Evolutionary conservation across 1,140 invertebrate species (phyloP), one percentile per base, ranked within the genome.

Genomic region (Bradynema listronoti): DNA sequence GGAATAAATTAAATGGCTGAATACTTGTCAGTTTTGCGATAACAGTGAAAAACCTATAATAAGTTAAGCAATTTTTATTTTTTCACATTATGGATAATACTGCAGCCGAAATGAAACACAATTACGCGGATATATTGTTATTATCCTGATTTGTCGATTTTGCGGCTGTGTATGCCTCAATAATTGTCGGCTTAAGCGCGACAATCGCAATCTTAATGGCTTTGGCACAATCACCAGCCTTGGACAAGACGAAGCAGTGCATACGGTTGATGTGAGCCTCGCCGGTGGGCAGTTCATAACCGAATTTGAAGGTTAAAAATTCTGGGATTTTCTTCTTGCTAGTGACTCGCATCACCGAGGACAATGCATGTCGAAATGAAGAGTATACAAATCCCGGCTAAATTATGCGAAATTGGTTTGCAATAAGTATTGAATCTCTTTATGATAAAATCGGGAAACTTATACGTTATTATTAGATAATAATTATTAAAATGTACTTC

Each of bases 261-360:
- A 53, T 16, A 7, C 33, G 32, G 34, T 53, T 59, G 25, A 57
- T 39, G 54, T 32, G 53, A 32, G 53, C 32, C 45, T 69, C 67
- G 24, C 67, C 67, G 33, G 64, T 72, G 1, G 67, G 69, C 14
- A 72, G 46, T 50, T 69, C 67, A 36, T 69, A 61, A 16, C 67
- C 67, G 51, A 72, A 69, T 34, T 92, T 92, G 77, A 95, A 93
- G 4, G 92, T 95, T 60, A 97, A 94, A 60, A 95, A 81, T 79
- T 95, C 89, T 0, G 91, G 90, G 80, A 89, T 86, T 55, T 86
- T 85, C 78, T 92, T 91, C 78, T 91, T 91, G 6, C 89, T 91
- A 1, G 91, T 95, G 61, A 97, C 96, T 82, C 91, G 92, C n/a
- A 95, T 88, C 69, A 96, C 90, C 39, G 87, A 87, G n/a, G 87